Base-by-base conservation (phyloP, 2,113 vertebrate genomes). In the Rhea pennata region DNA sequence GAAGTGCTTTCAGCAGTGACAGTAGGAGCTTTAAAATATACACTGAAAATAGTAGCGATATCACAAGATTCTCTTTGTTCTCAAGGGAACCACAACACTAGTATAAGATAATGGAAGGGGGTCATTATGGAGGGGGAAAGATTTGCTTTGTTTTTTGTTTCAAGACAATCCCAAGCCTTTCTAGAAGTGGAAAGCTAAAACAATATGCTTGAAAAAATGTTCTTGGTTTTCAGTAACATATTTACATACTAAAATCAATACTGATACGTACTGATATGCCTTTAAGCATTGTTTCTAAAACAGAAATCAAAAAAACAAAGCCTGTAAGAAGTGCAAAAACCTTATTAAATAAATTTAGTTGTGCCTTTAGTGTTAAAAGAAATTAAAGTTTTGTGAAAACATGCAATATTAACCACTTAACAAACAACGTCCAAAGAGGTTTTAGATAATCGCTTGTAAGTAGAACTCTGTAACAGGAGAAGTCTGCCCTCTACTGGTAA, bases 401-500 rank as follows among this genome's bases (percentile, higher is more conserved):
- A 87, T 22, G 29, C 12, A 44, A 26, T 14, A 77, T 64, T 88
- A 78, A 46, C 6, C 31, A 72, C 7, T 65, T 48, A 72, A 70
- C 13, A 69, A 20, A 16, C 44, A 61, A 46, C 0, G 14, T 33
- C 39, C 24, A 31, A 73, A 56, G 20, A 36, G 4, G 31, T 66
- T 91, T 65, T 76, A 81, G 21, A n/a, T 16, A 59, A 12, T 61
- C 51, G 17, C 15, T 81, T 64, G 27, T 27, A 59, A 44, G 2
- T 10, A 27, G 24, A 65, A 46, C 13, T 66, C 72, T 69, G 69
- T 59, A 53, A 62, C 24, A 56, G 69, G 53, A 72, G 48, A 86
- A 84, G 72, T 36, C 56, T 61, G 81, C 81, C 94, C 96, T 95
- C 95, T 97, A 62, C 88, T 84, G 94, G 92, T 79, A 74, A 39